Conservation (phyloP, 2,797 vertebrate genomes). For the Apogon hyalosoma region DNA sequence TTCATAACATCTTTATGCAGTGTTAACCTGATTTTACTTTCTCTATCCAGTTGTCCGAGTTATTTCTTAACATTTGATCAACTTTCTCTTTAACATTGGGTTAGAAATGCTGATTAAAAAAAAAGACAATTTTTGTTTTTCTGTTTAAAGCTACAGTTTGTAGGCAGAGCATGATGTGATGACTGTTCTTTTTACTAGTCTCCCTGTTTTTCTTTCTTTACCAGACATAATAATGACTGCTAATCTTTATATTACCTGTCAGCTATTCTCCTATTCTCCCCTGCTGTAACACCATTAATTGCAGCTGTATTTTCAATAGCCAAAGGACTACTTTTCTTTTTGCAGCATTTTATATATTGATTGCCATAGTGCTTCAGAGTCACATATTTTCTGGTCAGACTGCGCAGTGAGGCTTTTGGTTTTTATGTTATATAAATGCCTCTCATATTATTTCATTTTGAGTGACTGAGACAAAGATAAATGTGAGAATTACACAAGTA, state of each 20-base stretch:
- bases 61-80: neutral
- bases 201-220: conserved; percentile 2
- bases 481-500: neutral
- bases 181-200: too few species aligned
- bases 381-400: neutral
- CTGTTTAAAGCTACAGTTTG: too few species aligned
- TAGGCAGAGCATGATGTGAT: too few species aligned
- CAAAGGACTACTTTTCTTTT: conserved; percentile 14
- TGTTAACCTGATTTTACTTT: neutral
- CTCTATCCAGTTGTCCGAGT: neutral
- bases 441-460: conserved; percentile 3
- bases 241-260: neutral
- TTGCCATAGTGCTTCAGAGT: conserved; percentile 2
- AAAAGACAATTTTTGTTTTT: neutral
- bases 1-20: conserved; percentile 12
- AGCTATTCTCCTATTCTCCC: conserved; percentile 1
- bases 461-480: neutral
- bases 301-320: conserved; percentile 2
- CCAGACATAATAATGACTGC: neutral
- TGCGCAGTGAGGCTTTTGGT: neutral
- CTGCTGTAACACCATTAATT: conserved; percentile 6
- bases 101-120: neutral
- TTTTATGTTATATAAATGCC: neutral
- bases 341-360: neutral
- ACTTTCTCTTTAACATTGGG: neutral